phyloP scores from a whole-genome alignment of 2,113 vertebrate genomes.

The Hippolais icterina region DNA sequence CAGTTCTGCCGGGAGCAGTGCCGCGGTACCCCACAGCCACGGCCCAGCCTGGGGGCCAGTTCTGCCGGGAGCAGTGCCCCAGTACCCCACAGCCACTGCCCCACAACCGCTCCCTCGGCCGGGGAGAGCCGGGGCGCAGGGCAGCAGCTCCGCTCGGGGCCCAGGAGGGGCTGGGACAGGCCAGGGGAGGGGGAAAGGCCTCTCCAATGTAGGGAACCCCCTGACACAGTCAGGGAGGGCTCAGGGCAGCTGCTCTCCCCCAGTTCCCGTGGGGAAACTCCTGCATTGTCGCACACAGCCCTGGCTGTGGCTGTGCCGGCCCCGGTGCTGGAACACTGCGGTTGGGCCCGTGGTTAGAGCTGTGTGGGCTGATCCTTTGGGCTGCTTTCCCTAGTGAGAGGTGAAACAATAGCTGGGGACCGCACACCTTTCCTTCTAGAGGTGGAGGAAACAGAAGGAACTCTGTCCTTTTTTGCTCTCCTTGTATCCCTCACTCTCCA shows the following conservation, averaged over 20 bases:
- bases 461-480: not conserved
- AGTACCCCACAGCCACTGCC: not conserved
- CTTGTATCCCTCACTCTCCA: not conserved
- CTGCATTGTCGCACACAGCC: not conserved
- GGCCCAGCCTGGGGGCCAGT: too few species aligned
- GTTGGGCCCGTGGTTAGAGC: fast-evolving
- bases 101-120: fast-evolving
- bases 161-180: not conserved
- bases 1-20: too few species aligned
- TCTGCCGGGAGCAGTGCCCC: too few species aligned
- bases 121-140: not conserved
- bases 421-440: not conserved
- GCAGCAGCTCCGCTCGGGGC: not conserved
- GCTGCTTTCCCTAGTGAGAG: not conserved
- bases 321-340: fast-evolving
- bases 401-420: not conserved
- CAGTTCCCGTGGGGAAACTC: not conserved
- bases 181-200: not conserved
- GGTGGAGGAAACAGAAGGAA: not conserved
- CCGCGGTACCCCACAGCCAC: too few species aligned
- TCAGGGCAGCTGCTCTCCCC: too few species aligned
- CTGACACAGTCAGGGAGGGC: too few species aligned
- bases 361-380: fast-evolving
- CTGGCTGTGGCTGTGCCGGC: not conserved
- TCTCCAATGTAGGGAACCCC: fast-evolving